Base-by-base conservation (phyloP, 1,140 invertebrate species). In the Nebria ingens region DNA sequence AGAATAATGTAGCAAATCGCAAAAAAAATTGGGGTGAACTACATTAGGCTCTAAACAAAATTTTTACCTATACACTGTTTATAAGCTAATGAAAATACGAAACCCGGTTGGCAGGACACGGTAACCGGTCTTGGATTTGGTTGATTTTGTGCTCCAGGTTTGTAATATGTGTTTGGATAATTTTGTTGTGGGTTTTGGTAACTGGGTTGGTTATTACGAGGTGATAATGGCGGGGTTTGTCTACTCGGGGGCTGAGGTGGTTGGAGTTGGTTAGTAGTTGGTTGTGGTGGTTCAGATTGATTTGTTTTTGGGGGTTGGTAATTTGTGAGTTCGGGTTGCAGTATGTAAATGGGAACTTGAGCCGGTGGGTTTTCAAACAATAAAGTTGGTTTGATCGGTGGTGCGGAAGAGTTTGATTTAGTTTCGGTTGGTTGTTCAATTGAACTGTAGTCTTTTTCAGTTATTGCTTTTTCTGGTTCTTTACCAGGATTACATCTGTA, bases 401-500 rank as follows among this genome's bases (percentile, higher is more conserved):
- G n/a, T n/a, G n/a, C n/a, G n/a, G n/a, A n/a, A n/a, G n/a, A n/a
- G n/a, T n/a, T n/a, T n/a, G n/a, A n/a, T n/a, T n/a, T n/a, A n/a
- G n/a, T n/a, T n/a, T n/a, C n/a, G n/a, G n/a, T n/a, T n/a, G 60
- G 58, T 70, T 1, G 21, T 9, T 34, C 25, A 34, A 34, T 6
- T 34, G 23, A 71, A 72, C 22, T 76, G n/a, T n/a, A n/a, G n/a
- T n/a, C n/a, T 76, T 2, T 65, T 52, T 0, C 65, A 67, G 57
- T 79, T 78, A 3, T 53, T 61, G 17, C 69, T 73, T 2, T 52
- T 54, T 22, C 73, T 70, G 0, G 68, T 61, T 54, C 40, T 63
- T 38, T 38, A 53, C 64, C 79, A 83, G 56, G 25, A 34, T 34
- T 71, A 63, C 89, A 91, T 52, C 79, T 78, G 60, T 87, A 89